Conservation (phyloP, 2,113 vertebrate species). For the Anolis sagrei region DNA sequence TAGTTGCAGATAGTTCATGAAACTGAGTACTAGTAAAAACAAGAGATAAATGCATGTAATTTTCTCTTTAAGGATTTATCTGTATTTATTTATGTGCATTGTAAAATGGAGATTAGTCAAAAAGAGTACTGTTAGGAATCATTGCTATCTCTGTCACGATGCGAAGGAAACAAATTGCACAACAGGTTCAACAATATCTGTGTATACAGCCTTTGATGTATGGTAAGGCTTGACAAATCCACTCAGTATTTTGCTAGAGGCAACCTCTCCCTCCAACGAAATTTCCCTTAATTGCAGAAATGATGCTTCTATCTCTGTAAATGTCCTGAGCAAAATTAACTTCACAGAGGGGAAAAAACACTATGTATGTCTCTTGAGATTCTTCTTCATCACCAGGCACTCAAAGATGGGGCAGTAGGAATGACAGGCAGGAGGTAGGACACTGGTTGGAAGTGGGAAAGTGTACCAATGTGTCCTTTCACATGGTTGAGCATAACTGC, state of each 20-base stretch:
- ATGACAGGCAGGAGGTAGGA: not conserved
- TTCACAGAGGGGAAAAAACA: not conserved
- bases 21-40: constrained; percentile 1
- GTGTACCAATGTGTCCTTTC: not conserved
- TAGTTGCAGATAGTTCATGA: constrained; percentile 51
- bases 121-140: not conserved
- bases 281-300: not conserved
- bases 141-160: not conserved
- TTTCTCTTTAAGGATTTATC: constrained; percentile 4
- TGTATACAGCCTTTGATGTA: not conserved
- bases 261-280: not conserved
- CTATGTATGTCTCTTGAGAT: not conserved
- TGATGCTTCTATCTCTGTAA: not conserved
- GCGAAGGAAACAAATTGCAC: constrained; percentile 5
- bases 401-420: not conserved
- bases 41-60: not conserved
- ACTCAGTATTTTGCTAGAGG: not conserved
- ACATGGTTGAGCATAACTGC: not conserved
- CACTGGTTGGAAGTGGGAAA: not conserved
- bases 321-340: not conserved
- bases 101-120: no score
- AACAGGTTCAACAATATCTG: not conserved
- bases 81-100: no score
- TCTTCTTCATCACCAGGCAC: not conserved
- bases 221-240: not conserved